Percentiles rank a stretch among this genome's conserved stretches.
These are phyloP conservation scores for Melipona bicolor DNA, from an alignment of 2,888 invertebrate species.

Conservation along the genomic window DNA sequence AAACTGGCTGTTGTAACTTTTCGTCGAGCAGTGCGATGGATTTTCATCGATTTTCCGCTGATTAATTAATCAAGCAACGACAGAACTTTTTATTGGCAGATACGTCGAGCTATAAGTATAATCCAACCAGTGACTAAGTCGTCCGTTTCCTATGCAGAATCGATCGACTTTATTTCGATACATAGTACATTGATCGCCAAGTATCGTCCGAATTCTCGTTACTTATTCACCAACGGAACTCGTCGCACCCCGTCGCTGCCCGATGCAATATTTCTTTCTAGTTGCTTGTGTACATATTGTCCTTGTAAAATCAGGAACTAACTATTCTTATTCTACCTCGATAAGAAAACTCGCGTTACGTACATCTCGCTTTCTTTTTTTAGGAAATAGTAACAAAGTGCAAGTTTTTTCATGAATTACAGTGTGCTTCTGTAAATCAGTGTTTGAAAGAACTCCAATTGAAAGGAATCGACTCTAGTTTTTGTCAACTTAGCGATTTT, in stretches of 20 bases:
- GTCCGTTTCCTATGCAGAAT: conserved; percentile 42
- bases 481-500: no score
- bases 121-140: conserved; percentile 33
- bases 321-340: not conserved
- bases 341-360: not conserved
- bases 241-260: conserved; percentile 48
- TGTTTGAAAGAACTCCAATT: no score
- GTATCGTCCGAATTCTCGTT: conserved; percentile 40
- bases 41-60: conserved; percentile 20
- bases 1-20: not conserved
- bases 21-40: not conserved
- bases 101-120: conserved; percentile 46
- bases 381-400: not conserved
- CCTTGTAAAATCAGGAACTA: not conserved
- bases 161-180: conserved; percentile 57
- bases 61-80: conserved; percentile 47
- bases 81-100: conserved; percentile 32
- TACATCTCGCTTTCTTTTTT: not conserved
- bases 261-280: conserved; percentile 23
- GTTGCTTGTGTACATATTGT: not conserved
- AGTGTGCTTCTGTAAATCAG: no score
- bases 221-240: conserved; percentile 64
- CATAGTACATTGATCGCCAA: conserved; percentile 53
- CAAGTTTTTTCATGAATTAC: no score
- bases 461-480: no score